These are phyloP conservation scores for Sphenodon punctatus DNA, from an alignment of 2,797 vertebrate genomes.

Conservation along the genomic window DNA sequence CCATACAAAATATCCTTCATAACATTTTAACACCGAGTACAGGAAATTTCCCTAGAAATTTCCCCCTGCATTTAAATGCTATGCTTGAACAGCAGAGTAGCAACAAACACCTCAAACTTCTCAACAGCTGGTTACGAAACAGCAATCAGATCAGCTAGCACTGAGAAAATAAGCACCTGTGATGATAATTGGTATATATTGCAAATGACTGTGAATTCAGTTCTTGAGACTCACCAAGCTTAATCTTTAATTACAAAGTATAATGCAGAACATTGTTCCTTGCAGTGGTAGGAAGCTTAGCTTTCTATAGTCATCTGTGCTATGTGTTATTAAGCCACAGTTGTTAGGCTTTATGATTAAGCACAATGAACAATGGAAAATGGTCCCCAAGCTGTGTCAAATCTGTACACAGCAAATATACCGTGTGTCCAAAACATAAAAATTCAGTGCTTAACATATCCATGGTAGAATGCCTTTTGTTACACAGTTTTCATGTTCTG, in stretches of 20 bases:
- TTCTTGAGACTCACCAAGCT: background rate
- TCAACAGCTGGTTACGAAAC: background rate
- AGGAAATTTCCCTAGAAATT: background rate
- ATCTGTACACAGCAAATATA: background rate
- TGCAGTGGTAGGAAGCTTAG: background rate
- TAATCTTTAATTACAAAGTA: slow-evolving; percentile 8
- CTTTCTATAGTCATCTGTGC: background rate
- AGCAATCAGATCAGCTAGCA: background rate
- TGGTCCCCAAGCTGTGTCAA: background rate
- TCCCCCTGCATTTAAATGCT: background rate
- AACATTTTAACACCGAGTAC: background rate
- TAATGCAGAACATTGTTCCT: background rate
- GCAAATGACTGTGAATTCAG: slow-evolving; percentile 6
- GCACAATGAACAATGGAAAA: background rate
- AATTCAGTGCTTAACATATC: background rate
- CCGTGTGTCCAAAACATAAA: background rate
- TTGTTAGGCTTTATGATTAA: slow-evolving; percentile 11
- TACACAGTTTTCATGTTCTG: background rate
- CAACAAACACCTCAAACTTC: slow-evolving; percentile 15
- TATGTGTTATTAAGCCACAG: background rate
- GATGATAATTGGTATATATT: slow-evolving; percentile 1
- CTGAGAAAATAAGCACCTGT: background rate
- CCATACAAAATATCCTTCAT: background rate
- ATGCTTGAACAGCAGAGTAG: background rate
- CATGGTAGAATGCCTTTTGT: background rate